Base-by-base conservation (phyloP, 2,797 vertebrate species). In the Crossoptilon crossoptilon region DNA sequence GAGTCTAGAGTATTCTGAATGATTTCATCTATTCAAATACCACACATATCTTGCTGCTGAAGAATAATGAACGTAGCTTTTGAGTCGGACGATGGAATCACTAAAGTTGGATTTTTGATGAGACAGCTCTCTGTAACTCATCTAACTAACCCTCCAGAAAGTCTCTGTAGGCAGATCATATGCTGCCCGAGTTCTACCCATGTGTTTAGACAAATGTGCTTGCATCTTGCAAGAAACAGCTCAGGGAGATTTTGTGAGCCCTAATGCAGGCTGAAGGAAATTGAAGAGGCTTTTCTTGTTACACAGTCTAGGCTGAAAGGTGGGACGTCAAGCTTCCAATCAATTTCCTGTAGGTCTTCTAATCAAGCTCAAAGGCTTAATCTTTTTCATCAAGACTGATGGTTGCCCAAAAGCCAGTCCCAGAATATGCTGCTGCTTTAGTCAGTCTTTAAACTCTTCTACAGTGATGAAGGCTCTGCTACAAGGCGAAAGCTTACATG, bases 21-120 rank as follows among this genome's bases (percentile, higher is more conserved):
- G 69, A 21, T 21, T 89, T 83, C 59, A 10, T 44, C 55, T 15
- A 4, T 53, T 46, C 13, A 59, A 95, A 90, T 90, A 90, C 60
- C 80, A 26, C 11, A 10, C 59, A 39, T 72, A 66, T 60, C 39
- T 79, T 74, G 13, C 31, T 58, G 5, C 44, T 79, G 44, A 72
- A 82, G 84, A 85, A 71, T 22, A 75, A 14, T 0, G 0, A 93
- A 88, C 35, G 62, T 91, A 84, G 70, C 37, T 81, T 86, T 85
- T 83, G 44, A 58, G 55, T 71, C 35, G 39, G 39, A 64, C 48
- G 15, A 85, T 46, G 62, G 67, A 55, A 43, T 76, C 48, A 22
- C 17, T 41, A 48, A 90, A 84, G 81, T 37, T 31, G 14, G 31
- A 29, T 27, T 91, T 90, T 69, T 78, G 21, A 46, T 48, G 74